A percentile compares a stretch with the other conserved stretches of the same genome.
Conservation (phyloP, 92 coral and sea anemone species). For the Metridium senile region DNA sequence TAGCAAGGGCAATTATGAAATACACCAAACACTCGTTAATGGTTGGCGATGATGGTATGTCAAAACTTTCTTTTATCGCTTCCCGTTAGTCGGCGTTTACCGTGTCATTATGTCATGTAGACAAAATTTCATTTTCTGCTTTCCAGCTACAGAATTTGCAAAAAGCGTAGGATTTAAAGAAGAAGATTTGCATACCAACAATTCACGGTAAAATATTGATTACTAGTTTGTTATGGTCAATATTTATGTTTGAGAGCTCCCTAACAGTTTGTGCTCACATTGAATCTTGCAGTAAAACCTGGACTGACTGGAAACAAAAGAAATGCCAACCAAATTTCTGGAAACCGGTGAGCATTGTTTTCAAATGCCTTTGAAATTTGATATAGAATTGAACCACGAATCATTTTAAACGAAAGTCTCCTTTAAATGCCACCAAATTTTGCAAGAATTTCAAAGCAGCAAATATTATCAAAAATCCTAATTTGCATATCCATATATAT, state of each 20-base stretch:
- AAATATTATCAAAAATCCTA: no score
- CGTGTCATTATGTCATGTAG: no score
- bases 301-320: slow-evolving; percentile 72
- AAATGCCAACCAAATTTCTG: slow-evolving; percentile 89
- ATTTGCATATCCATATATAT: no score
- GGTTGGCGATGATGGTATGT: slow-evolving; percentile 73
- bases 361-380: no score
- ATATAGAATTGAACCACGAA: no score
- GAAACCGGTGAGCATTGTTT: slow-evolving; percentile 42
- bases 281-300: slow-evolving; percentile 50
- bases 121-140: no score
- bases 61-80: background rate
- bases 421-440: no score
- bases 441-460: no score
- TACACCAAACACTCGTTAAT: slow-evolving; percentile 69
- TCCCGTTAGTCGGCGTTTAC: background rate
- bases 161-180: slow-evolving; percentile 72
- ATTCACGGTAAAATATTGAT: slow-evolving; percentile 59
- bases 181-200: slow-evolving; percentile 66
- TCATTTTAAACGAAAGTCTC: no score
- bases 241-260: no score
- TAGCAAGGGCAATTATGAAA: slow-evolving; percentile 78
- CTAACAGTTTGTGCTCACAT: no score
- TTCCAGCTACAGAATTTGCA: slow-evolving; percentile 74
- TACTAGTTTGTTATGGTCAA: no score